Evolutionary conservation across 2,113 vertebrate genomes (phyloP).

Genomic region (Bombycilla garrulus): DNA sequence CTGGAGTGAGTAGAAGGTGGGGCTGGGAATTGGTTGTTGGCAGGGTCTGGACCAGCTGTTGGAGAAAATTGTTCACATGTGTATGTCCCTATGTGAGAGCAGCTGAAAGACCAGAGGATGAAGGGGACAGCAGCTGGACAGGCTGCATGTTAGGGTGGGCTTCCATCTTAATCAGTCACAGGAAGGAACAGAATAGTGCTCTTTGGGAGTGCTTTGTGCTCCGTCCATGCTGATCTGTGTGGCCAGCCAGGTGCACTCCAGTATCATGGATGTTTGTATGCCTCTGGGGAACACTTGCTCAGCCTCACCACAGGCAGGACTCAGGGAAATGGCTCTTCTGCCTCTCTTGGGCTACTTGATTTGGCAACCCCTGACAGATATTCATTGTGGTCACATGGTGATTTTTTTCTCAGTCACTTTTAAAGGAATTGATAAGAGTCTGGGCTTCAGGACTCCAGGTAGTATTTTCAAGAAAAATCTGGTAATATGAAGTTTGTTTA

Average conservation of each 20-base stretch:
- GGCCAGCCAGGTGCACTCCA: background rate
- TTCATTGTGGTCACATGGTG: background rate
- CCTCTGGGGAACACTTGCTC: background rate
- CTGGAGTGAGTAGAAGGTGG: background rate
- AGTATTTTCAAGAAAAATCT: background rate
- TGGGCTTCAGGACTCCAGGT: background rate
- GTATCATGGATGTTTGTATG: fast-evolving
- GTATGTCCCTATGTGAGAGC: background rate
- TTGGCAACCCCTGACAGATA: background rate
- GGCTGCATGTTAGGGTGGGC: background rate
- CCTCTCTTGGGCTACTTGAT: background rate
- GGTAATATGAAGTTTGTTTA: background rate
- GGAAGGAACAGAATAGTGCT: background rate
- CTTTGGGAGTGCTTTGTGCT: background rate
- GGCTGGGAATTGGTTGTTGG: background rate
- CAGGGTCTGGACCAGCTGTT: background rate
- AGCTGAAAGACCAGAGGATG: background rate
- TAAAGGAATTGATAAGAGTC: background rate
- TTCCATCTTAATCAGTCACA: background rate
- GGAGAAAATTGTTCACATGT: background rate
- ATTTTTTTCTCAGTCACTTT: background rate
- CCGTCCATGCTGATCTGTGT: too few species aligned
- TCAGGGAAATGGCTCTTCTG: background rate
- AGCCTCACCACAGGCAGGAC: background rate
- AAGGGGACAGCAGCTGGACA: background rate